Evolutionary conservation across 2,797 vertebrate genomes (phyloP).

Genomic region (Hoplostethus mediterraneus): DNA sequence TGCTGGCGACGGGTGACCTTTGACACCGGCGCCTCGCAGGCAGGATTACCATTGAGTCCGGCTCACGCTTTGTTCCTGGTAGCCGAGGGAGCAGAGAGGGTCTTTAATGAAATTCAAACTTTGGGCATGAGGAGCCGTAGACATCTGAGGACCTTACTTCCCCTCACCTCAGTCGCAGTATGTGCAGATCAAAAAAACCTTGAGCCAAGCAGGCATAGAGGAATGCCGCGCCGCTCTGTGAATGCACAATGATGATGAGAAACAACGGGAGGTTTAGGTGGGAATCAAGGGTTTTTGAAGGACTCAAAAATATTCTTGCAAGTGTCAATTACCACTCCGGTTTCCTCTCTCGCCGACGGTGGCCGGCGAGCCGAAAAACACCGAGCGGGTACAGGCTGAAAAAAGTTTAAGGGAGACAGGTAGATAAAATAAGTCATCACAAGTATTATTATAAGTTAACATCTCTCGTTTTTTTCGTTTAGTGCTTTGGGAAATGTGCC

Average conservation of each 20-base stretch:
- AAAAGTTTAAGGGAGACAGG: slow-evolving; percentile 36
- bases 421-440: slow-evolving; percentile 17
- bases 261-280: slow-evolving; percentile 65
- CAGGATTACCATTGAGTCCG: slow-evolving; percentile 85
- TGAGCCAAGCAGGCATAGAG: slow-evolving; percentile 65
- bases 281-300: slow-evolving; percentile 71
- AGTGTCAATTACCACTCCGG: slow-evolving; percentile 58
- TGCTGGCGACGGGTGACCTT: slow-evolving; percentile 81
- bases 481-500: slow-evolving; percentile 53
- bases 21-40: slow-evolving; percentile 81
- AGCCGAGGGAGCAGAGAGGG: slow-evolving; percentile 76
- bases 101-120: slow-evolving; percentile 87
- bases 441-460: slow-evolving; percentile 40
- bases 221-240: slow-evolving; percentile 63
- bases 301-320: slow-evolving; percentile 60
- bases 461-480: slow-evolving; percentile 59
- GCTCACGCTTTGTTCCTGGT: slow-evolving; percentile 81
- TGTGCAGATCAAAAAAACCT: slow-evolving; percentile 79
- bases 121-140: slow-evolving; percentile 76
- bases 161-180: slow-evolving; percentile 75
- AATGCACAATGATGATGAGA: slow-evolving; percentile 78
- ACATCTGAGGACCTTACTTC: slow-evolving; percentile 79
- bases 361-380: slow-evolving; percentile 25
- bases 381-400: background rate
- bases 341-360: slow-evolving; percentile 19